These are phyloP conservation scores for Capreolus pygargus DNA, from an alignment of 2,113 vertebrate species.

Conservation along the genomic window DNA sequence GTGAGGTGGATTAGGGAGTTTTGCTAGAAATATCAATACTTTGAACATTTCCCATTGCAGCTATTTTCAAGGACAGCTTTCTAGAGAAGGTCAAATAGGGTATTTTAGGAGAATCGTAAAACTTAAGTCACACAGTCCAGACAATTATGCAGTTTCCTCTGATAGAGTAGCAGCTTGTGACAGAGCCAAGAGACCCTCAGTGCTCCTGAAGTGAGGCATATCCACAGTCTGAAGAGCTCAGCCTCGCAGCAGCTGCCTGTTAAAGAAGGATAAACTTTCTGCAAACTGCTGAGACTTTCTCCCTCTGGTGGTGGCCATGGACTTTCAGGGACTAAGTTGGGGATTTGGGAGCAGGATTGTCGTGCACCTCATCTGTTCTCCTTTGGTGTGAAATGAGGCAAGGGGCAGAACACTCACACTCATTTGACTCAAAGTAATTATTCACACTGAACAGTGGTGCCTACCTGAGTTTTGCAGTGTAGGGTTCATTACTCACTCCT, in stretches of 20 bases:
- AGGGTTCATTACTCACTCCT: not conserved
- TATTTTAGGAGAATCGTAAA: not conserved
- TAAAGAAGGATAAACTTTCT: not conserved
- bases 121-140: not conserved
- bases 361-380: not conserved
- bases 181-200: not conserved
- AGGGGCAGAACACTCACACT: not conserved
- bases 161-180: not conserved
- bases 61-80: not conserved
- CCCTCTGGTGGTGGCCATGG: not conserved
- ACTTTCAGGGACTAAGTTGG: not conserved
- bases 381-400: conserved; percentile 30
- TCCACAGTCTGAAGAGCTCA: not conserved
- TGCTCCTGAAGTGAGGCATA: not conserved
- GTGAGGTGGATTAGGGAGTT: not conserved
- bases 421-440: conserved; percentile 15
- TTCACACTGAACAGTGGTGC: not conserved
- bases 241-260: not conserved
- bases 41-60: not conserved
- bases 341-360: not conserved
- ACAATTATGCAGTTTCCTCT: not conserved
- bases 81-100: not conserved
- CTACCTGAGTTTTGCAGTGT: not conserved
- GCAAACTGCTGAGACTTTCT: not conserved
- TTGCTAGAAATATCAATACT: not conserved